phyloP scores from a whole-genome alignment of 2,888 invertebrate genomes.

The Hirtodrosophila confusa region DNA sequence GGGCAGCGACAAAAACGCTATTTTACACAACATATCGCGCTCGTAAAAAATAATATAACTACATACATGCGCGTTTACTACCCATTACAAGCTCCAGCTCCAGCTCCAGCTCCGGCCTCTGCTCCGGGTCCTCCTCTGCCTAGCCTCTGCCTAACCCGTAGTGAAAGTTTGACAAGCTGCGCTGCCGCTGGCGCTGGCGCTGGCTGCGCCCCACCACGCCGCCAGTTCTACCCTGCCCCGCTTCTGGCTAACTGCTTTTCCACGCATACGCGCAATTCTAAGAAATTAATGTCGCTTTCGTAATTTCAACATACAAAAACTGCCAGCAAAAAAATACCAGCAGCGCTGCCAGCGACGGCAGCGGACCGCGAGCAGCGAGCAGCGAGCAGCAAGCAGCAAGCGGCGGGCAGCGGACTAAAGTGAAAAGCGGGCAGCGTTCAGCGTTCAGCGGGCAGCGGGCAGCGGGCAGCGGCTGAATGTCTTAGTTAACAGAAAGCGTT shows the following conservation, averaged over 20 bases:
- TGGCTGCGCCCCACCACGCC: neutral
- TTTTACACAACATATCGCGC: constrained; percentile 76
- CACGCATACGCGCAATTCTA: constrained; percentile 77
- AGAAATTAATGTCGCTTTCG: constrained; percentile 81
- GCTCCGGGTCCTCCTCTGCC: neutral
- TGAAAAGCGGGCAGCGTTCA: no score
- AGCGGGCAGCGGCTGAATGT: constrained; percentile 40
- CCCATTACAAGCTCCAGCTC: constrained; percentile 60
- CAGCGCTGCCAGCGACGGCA: constrained; percentile 23
- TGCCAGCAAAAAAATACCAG: constrained; percentile 9
- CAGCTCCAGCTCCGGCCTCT: constrained; percentile 3
- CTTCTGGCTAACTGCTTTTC: constrained; percentile 47
- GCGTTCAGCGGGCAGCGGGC: neutral
- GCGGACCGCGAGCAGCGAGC: constrained; percentile 5
- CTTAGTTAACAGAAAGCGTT: constrained; percentile 59
- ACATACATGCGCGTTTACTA: constrained; percentile 72
- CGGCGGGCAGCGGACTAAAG: constrained; percentile 1
- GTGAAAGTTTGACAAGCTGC: constrained; percentile 63
- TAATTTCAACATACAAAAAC: constrained; percentile 73
- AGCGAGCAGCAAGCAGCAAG: no score
- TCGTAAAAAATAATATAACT: constrained; percentile 79
- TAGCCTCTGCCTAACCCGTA: constrained; percentile 7
- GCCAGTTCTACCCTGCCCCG: neutral
- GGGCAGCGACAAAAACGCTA: constrained; percentile 41
- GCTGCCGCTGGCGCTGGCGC: constrained; percentile 18